Evolutionary conservation across 2,888 invertebrate genomes (phyloP).

Genomic region (Amblyteles armatorius): DNA sequence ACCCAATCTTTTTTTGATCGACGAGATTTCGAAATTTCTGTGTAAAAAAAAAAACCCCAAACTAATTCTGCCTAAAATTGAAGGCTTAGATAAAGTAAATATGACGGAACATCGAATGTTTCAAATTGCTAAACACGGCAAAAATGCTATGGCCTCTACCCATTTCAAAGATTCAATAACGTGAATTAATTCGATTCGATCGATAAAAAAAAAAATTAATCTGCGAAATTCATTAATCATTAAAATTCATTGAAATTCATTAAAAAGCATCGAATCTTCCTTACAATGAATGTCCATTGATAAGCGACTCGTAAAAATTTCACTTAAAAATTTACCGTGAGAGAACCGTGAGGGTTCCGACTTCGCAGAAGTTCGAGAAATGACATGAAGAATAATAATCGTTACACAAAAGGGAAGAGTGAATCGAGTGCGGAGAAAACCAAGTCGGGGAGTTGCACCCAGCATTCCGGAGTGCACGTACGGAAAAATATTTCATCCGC

Average conservation of each 20-base stretch:
- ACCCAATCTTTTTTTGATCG: not conserved
- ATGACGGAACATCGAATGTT: too few relatives aligned
- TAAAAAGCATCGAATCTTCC: not conserved
- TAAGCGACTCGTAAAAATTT: not conserved
- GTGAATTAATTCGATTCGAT: too few relatives aligned
- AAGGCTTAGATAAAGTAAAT: too few relatives aligned
- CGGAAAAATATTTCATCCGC: constrained; percentile 76
- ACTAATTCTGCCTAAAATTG: too few relatives aligned
- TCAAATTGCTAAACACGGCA: too few relatives aligned
- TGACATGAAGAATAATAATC: constrained; percentile 14
- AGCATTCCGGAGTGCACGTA: constrained; percentile 38
- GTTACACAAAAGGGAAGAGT: constrained; percentile 3
- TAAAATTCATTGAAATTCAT: too few relatives aligned
- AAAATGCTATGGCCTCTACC: too few relatives aligned
- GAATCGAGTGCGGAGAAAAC: constrained; percentile 25
- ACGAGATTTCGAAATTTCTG: not conserved
- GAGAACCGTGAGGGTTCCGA: constrained; percentile 11
- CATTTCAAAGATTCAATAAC: too few relatives aligned
- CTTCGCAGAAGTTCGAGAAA: not conserved
- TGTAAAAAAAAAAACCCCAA: not conserved
- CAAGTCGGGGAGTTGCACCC: constrained; percentile 30
- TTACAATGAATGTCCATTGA: not conserved
- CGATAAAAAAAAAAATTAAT: too few relatives aligned
- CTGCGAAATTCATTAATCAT: too few relatives aligned
- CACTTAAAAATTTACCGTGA: constrained; percentile 18